Evolutionary conservation across 2,888 invertebrate species (phyloP).

Genomic region (Leptopilina myrica): DNA sequence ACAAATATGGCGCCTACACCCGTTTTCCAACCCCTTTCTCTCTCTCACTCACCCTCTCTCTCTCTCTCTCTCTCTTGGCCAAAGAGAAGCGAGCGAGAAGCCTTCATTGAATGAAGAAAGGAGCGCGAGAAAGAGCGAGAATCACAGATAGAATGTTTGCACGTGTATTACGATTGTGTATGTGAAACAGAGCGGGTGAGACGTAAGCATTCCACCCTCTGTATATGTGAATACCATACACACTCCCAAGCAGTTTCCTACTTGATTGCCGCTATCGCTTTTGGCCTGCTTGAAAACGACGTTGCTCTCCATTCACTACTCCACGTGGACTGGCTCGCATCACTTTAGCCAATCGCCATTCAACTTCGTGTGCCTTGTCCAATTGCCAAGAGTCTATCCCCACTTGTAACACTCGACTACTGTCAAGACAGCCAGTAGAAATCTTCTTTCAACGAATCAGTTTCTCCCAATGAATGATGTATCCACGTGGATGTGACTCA

Average conservation of each 20-base stretch:
- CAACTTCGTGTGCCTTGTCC: conserved; percentile 55
- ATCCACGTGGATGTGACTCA: conserved; percentile 69
- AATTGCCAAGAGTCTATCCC: conserved; percentile 48
- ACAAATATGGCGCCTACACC: conserved; percentile 76
- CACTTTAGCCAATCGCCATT: conserved; percentile 63
- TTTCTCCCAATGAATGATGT: conserved; percentile 49
- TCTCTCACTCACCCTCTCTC: too few relatives aligned
- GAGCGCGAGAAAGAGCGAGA: conserved; percentile 32
- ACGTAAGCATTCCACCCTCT: conserved; percentile 45
- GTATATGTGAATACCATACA: conserved; percentile 74
- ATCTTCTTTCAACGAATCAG: conserved; percentile 62
- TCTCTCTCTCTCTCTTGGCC: conserved; percentile 34
- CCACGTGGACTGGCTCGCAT: conserved; percentile 67
- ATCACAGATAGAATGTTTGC: conserved; percentile 36
- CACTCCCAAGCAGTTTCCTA: conserved; percentile 77
- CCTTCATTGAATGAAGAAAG: conserved; percentile 43
- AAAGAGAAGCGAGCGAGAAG: conserved; percentile 45
- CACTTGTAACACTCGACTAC: conserved; percentile 45
- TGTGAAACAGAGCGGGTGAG: conserved; percentile 56
- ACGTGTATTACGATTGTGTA: conserved; percentile 55
- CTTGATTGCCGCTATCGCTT: conserved; percentile 77
- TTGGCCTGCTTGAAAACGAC: conserved; percentile 66
- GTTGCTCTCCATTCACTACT: conserved; percentile 54
- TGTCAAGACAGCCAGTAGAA: conserved; percentile 65
- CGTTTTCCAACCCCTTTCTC: conserved; percentile 70